phyloP scores from a whole-genome alignment of 2,113 vertebrate species.

The Nibea albiflora region DNA sequence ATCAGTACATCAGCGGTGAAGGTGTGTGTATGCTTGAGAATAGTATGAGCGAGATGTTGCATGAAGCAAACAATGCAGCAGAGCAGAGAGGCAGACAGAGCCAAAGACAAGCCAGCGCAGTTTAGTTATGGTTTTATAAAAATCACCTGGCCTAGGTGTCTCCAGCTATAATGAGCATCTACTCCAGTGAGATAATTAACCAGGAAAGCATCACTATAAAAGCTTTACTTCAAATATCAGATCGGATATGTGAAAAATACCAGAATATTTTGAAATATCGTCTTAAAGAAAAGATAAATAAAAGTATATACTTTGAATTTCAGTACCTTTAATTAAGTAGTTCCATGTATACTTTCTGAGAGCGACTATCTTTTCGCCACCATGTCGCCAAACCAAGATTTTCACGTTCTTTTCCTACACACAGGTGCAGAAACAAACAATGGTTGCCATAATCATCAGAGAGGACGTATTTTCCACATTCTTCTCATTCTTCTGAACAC shows the following conservation, averaged over 20 bases:
- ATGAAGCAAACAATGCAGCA: too few species aligned
- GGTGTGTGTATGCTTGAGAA: too few species aligned
- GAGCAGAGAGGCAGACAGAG: too few species aligned
- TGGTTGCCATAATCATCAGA: constrained; percentile 31
- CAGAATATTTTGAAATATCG: neutral
- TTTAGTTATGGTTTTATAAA: too few species aligned
- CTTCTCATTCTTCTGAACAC: constrained; percentile 34
- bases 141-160: too few species aligned
- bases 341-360: constrained; percentile 3
- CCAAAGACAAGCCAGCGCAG: too few species aligned
- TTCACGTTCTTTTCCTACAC: constrained; percentile 27
- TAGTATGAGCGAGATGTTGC: too few species aligned
- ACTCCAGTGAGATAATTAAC: too few species aligned
- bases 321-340: neutral
- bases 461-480: constrained; percentile 57
- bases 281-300: neutral
- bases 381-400: constrained; percentile 28
- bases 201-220: too few species aligned
- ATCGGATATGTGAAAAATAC: neutral
- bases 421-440: constrained; percentile 60
- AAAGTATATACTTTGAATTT: neutral
- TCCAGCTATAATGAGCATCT: too few species aligned
- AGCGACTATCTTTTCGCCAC: neutral
- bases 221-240: neutral
- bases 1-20: too few species aligned